phyloP scores from a whole-genome alignment of 92 coral and sea anemone genomes.

The Zoanthus sansibaricus region DNA sequence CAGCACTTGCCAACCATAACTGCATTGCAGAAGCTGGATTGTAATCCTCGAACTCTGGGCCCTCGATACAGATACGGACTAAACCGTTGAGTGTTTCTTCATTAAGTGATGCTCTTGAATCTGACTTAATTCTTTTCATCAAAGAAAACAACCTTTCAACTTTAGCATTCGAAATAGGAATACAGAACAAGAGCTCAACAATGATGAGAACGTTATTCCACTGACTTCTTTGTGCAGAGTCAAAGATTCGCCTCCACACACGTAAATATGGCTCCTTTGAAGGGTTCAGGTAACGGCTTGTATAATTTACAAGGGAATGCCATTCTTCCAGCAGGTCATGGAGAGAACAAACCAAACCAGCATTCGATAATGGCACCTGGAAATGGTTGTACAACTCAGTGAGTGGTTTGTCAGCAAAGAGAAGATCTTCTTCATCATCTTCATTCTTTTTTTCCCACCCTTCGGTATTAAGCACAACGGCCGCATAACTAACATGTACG shows the following conservation, averaged over 20 bases:
- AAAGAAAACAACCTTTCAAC: constrained; percentile 12
- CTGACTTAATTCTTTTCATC: constrained; percentile 9
- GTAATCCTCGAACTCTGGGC: constrained; percentile 16
- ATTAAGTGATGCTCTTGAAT: constrained; percentile 12
- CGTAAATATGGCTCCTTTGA: constrained; percentile 11
- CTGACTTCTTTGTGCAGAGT: constrained; percentile 1
- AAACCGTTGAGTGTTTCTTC: constrained; percentile 7
- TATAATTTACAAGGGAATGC: constrained; percentile 41
- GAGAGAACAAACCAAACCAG: constrained; percentile 38
- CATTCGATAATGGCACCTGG: constrained; percentile 39
- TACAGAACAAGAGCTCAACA: constrained; percentile 14
- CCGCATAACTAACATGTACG: constrained; percentile 17
- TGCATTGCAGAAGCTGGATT: constrained; percentile 14
- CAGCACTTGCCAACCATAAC: constrained; percentile 12
- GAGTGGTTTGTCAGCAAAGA: constrained; percentile 43
- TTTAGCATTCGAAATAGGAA: constrained; percentile 16
- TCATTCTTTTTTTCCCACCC: constrained; percentile 23
- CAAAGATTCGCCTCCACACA: constrained; percentile 20
- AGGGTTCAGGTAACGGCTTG: constrained; percentile 48
- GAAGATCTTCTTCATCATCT: constrained; percentile 34
- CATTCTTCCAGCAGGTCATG: constrained; percentile 48
- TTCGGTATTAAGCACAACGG: constrained; percentile 41
- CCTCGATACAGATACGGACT: constrained; percentile 12
- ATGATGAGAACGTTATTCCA: not conserved
- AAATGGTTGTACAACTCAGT: constrained; percentile 34